Conservation (phyloP, 2,888 invertebrate genomes). For the Hydriomena furcata region DNA sequence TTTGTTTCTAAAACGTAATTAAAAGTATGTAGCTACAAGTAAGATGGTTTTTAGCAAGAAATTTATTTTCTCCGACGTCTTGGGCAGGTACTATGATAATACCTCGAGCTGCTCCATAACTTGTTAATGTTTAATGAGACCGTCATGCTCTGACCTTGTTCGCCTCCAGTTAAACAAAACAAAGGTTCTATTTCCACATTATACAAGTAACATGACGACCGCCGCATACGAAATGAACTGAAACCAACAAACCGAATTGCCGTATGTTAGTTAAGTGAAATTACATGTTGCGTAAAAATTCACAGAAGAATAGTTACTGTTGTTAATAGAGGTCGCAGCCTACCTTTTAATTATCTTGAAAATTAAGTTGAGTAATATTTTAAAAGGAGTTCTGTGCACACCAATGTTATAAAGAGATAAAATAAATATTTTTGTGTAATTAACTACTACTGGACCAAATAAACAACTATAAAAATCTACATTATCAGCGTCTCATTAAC, state of each 20-base stretch:
- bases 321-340: not conserved
- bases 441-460: no score
- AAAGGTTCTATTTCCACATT: conserved; percentile 56
- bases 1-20: no score
- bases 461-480: no score
- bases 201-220: conserved; percentile 49
- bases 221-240: conserved; percentile 58
- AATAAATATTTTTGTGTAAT: no score
- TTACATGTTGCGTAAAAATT: conserved; percentile 70
- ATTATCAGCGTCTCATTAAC: no score
- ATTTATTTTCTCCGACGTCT: no score
- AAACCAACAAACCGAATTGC: conserved; percentile 61
- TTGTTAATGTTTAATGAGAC: conserved; percentile 16
- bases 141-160: conserved; percentile 31
- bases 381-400: no score
- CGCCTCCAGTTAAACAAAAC: conserved; percentile 49
- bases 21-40: no score
- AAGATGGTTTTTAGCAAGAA: no score
- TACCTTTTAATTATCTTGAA: not conserved
- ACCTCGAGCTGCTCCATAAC: not conserved
- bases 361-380: no score
- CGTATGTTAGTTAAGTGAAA: conserved; percentile 60
- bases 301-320: conserved; percentile 34
- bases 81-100: no score
- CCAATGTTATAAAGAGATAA: no score